phyloP scores from a whole-genome alignment of 2,113 vertebrate species.

The Poecilia latipinna region DNA sequence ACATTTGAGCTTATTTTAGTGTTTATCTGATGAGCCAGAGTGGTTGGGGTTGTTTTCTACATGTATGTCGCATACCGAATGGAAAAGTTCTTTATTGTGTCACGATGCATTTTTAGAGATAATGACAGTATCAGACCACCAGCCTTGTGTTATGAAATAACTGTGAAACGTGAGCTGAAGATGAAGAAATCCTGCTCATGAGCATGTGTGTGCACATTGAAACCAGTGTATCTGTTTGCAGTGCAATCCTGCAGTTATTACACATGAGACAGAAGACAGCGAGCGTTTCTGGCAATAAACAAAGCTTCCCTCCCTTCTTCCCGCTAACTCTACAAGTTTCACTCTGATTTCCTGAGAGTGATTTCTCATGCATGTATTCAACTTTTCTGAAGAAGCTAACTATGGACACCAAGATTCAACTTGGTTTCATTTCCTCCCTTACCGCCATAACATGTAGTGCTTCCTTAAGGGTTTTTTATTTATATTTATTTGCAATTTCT shows the following conservation, averaged over 20 bases:
- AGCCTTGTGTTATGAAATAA: neutral
- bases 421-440: neutral
- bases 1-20: neutral
- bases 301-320: neutral
- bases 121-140: neutral
- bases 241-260: neutral
- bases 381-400: neutral
- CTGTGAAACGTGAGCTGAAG: neutral
- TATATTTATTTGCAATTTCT: neutral
- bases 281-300: slow-evolving; percentile 18
- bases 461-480: neutral
- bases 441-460: neutral
- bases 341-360: slow-evolving; percentile 6
- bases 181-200: slow-evolving; percentile 1
- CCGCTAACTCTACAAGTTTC: neutral
- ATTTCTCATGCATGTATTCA: slow-evolving; percentile 11
- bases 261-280: neutral
- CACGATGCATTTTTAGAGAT: neutral
- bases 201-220: slow-evolving; percentile 13
- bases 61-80: neutral
- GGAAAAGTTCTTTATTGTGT: neutral
- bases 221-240: neutral
- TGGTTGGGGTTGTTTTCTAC: neutral
- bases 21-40: neutral
- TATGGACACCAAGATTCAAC: neutral